phyloP scores from a whole-genome alignment of 2,113 vertebrate species.

The Egretta garzetta region DNA sequence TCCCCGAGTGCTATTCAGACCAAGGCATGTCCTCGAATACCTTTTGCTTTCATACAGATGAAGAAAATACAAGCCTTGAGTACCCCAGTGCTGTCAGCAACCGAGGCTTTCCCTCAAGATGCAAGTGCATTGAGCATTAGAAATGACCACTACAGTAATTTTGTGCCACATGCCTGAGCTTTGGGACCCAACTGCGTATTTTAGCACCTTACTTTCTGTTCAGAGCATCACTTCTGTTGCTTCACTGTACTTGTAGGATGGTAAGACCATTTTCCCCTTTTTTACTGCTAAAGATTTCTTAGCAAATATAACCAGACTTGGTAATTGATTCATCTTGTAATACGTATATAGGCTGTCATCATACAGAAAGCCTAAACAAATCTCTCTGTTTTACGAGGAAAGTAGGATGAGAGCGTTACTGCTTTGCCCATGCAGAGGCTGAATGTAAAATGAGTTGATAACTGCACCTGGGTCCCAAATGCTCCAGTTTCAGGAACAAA shows the following conservation, averaged over 20 bases:
- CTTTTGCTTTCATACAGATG: neutral
- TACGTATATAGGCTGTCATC: neutral
- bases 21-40: neutral
- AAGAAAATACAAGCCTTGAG: neutral
- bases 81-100: neutral
- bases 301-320: neutral
- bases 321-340: neutral
- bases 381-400: neutral
- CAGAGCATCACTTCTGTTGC: neutral
- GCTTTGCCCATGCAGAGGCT: neutral
- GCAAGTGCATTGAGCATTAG: neutral
- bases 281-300: neutral
- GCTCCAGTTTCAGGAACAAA: neutral
- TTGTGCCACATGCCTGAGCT: neutral
- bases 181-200: neutral
- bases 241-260: neutral
- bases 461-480: neutral
- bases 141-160: neutral
- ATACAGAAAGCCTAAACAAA: neutral
- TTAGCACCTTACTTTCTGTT: neutral
- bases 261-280: neutral
- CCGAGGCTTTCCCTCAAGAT: accelerated
- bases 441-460: neutral
- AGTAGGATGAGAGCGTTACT: neutral
- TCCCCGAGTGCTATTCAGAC: neutral